Evolutionary conservation across 2,888 invertebrate species (phyloP), one percentile per base, ranked within the genome.

Genomic region (Dicyrtomina minuta): DNA sequence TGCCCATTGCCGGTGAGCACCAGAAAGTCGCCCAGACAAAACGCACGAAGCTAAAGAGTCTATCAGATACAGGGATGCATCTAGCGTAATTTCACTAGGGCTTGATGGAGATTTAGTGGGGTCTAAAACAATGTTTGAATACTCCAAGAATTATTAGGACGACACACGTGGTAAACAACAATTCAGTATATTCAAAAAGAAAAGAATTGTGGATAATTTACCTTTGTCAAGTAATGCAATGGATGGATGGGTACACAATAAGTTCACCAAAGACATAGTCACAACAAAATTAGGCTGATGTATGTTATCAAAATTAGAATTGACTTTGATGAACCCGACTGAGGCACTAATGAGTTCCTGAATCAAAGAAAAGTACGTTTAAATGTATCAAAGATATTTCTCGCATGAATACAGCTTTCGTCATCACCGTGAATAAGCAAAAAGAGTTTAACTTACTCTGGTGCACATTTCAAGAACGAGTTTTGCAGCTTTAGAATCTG

Each of bases 41-140:
- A 87, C 82, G 80, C 86, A 87, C 0, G 87, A 86, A 4, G 87
- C 84, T 59, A 88, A 79, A 5, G 87, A 86, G 80, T 88, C 86
- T 44, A 87, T 84, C 51, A 88, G 80, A 68, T 85, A 84, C 49
- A 87, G 80, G 1, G 84, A 84, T 44, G 82, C 68, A 27, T 77
- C 78, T 55, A 75, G 65, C 15, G 60, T 46, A 1, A 58, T 41
- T 60, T 69, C 70, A 41, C 66, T 58, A 3, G 74, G 72, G 68
- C 70, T 70, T 15, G 41, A 43, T 5, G 74, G 70, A 20, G 70
- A 66, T 56, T 62, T 62, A 10, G 62, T 55, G 13, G 69, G 69
- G 56, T 73, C 73, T 73, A 53, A 51, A 58, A 49, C 1, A 22
- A 59, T 33, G 8, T 33, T 33, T 33, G 3, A 33, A 33, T 3